Conservation (phyloP, 1,140 invertebrate species). For the Arion vulgaris region DNA sequence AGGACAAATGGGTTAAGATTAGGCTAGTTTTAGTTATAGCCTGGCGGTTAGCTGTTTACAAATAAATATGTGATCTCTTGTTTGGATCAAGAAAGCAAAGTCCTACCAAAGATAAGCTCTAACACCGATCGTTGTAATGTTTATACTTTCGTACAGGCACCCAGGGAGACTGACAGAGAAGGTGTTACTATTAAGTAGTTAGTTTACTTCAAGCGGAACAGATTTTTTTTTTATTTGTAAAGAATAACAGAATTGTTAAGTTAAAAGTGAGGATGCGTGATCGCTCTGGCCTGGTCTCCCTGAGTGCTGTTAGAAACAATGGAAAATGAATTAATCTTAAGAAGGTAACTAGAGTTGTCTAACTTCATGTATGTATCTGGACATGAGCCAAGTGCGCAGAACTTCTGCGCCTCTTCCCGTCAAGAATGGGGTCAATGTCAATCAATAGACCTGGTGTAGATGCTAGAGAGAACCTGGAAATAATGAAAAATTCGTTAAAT, state of each 20-base stretch:
- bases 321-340: background rate
- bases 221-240: background rate
- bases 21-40: too few relatives aligned
- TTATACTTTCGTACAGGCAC: background rate
- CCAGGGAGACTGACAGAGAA: background rate
- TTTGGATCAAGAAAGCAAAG: too few relatives aligned
- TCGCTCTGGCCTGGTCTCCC: background rate
- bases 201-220: background rate
- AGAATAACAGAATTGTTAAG: background rate
- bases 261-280: background rate
- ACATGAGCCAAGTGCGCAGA: background rate
- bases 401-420: background rate
- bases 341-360: too few relatives aligned
- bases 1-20: too few relatives aligned
- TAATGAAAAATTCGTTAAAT: background rate
- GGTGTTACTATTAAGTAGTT: background rate
- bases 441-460: conserved; percentile 34
- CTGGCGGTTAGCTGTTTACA: too few relatives aligned
- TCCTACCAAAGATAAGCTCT: background rate
- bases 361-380: background rate
- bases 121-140: background rate
- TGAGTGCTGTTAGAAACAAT: background rate
- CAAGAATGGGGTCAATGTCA: conserved; percentile 2
- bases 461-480: conserved; percentile 31
- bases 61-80: too few relatives aligned